Conservation (phyloP, 2,113 vertebrate genomes). For the Oncorhynchus gorbuscha region DNA sequence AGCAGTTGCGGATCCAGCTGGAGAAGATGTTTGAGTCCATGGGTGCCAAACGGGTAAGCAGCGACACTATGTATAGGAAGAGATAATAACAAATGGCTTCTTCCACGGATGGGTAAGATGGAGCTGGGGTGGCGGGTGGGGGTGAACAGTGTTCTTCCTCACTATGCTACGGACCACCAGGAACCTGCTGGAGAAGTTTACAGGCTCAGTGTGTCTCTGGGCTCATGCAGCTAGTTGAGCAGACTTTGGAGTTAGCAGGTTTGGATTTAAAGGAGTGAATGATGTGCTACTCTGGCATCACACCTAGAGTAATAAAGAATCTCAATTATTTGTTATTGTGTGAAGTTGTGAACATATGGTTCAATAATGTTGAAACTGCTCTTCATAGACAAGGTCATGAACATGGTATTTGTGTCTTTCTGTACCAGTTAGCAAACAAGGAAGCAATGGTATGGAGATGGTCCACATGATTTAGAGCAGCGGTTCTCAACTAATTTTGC, state of each 20-base stretch:
- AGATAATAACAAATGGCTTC: neutral
- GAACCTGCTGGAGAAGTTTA: neutral
- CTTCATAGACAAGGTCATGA: neutral
- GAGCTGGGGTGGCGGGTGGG: neutral
- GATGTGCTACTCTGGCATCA: neutral
- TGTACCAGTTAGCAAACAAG: slow-evolving; percentile 53
- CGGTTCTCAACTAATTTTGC: no score
- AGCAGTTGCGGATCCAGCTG: slow-evolving; percentile 93
- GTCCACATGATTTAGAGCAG: no score
- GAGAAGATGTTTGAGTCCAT: slow-evolving; percentile 99
- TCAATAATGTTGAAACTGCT: slow-evolving; percentile 8
- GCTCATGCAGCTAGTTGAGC: no score
- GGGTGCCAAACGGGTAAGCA: slow-evolving; percentile 91
- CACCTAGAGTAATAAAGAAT: no score
- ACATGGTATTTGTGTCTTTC: slow-evolving; percentile 4
- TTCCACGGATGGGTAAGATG: neutral
- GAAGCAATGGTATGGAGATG: slow-evolving; percentile 52
- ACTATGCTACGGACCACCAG: neutral
- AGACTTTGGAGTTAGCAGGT: no score
- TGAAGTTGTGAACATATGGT: no score
- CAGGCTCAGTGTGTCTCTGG: neutral
- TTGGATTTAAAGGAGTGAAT: no score
- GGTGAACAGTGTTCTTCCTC: neutral
- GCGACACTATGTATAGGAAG: neutral
- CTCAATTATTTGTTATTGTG: no score